Percentiles rank a stretch among this genome's conserved stretches.
These are phyloP conservation scores for Scaptomyza flava DNA, from an alignment of 2,888 invertebrate genomes.

Conservation along the genomic window DNA sequence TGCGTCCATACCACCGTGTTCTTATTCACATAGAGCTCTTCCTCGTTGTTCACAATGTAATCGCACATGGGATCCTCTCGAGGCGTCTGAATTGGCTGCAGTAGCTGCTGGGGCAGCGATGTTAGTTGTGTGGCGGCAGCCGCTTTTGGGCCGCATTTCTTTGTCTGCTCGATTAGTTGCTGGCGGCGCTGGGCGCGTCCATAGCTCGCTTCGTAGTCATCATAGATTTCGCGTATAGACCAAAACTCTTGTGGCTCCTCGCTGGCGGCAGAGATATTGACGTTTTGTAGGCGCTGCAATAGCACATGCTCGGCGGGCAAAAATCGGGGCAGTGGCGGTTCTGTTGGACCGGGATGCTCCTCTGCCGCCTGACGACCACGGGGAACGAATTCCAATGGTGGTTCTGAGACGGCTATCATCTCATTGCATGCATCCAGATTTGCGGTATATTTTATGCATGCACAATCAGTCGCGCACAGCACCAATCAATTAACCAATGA, in stretches of 20 bases:
- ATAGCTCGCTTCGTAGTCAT: conserved; percentile 83
- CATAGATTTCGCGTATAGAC: conserved; percentile 86
- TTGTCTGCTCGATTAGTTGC: conserved; percentile 58
- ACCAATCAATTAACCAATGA: conserved; percentile 11
- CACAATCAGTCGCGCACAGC: conserved; percentile 27
- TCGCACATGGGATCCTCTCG: conserved; percentile 80
- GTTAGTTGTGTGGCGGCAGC: conserved; percentile 52
- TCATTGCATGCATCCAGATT: conserved; percentile 95
- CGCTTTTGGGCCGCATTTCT: conserved; percentile 62
- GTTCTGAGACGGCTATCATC: conserved; percentile 95
- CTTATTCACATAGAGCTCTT: conserved; percentile 94
- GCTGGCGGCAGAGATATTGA: conserved; percentile 88
- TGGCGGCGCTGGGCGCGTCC: conserved; percentile 58
- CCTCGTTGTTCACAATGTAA: conserved; percentile 87
- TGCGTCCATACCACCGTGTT: conserved; percentile 92
- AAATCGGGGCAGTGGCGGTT: conserved; percentile 84
- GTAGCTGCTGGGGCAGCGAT: conserved; percentile 52
- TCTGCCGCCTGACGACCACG: conserved; percentile 92
- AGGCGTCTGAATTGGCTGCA: conserved; percentile 35
- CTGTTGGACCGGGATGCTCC: conserved; percentile 90
- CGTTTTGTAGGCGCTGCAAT: conserved; percentile 90
- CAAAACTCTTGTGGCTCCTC: conserved; percentile 85
- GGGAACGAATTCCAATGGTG: conserved; percentile 96
- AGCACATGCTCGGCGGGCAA: conserved; percentile 87
- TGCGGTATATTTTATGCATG: conserved; percentile 83